phyloP scores from a whole-genome alignment of 2,888 invertebrate genomes.

The Drosophila mercatorum region DNA sequence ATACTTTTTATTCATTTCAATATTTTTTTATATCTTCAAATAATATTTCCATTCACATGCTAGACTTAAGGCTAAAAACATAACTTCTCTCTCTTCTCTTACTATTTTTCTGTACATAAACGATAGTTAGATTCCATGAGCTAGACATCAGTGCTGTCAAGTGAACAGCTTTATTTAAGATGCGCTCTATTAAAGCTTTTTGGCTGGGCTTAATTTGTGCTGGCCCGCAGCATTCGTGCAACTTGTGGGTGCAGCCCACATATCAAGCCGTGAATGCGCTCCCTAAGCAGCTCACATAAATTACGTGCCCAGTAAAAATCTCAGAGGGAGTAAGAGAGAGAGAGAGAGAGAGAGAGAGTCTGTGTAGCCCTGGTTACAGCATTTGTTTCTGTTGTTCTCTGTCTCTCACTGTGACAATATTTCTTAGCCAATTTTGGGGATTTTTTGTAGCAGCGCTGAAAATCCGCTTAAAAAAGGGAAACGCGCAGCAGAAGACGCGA shows the following conservation, averaged over 20 bases:
- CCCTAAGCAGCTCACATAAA: slow-evolving; percentile 80
- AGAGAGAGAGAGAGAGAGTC: background rate
- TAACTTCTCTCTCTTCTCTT: background rate
- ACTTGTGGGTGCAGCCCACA: slow-evolving; percentile 37
- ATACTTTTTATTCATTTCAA: too few relatives aligned
- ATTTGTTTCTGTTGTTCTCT: slow-evolving; percentile 18
- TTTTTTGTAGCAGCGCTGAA: slow-evolving; percentile 52
- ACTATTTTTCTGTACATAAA: too few relatives aligned
- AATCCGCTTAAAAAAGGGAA: slow-evolving; percentile 77
- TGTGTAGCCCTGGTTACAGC: slow-evolving; percentile 2
- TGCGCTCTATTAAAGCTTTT: background rate
- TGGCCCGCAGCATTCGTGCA: slow-evolving; percentile 6
- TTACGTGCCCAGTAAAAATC: slow-evolving; percentile 45
- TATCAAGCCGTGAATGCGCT: slow-evolving; percentile 39
- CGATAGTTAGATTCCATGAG: background rate
- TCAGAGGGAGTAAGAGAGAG: background rate
- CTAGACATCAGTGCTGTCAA: background rate
- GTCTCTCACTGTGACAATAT: slow-evolving; percentile 44
- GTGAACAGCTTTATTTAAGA: background rate
- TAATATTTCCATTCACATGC: background rate
- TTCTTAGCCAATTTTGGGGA: slow-evolving; percentile 64
- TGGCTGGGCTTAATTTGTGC: background rate
- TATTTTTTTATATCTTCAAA: too few relatives aligned
- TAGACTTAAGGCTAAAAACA: background rate
- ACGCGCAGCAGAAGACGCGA: slow-evolving; percentile 34